These are phyloP conservation scores for Drosophila hydei DNA, from an alignment of 1,140 invertebrate species.

Conservation along the genomic window DNA sequence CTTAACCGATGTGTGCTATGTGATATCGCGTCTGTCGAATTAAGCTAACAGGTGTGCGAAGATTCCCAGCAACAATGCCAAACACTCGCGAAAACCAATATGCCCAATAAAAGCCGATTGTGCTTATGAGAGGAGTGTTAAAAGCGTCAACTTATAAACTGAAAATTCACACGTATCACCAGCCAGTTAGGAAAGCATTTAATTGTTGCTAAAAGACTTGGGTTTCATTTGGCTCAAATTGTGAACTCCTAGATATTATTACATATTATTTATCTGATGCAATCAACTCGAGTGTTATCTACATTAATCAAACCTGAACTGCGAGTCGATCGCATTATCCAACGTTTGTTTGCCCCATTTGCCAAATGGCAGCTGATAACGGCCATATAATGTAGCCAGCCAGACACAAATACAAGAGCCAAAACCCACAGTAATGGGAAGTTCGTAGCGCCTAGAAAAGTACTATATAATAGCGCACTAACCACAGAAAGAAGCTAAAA, in stretches of 20 bases:
- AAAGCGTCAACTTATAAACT: slow-evolving; percentile 41
- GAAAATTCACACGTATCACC: slow-evolving; percentile 26
- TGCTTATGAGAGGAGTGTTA: slow-evolving; percentile 41
- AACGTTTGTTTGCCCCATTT: slow-evolving; percentile 10
- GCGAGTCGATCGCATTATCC: slow-evolving; percentile 19
- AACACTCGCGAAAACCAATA: slow-evolving; percentile 2
- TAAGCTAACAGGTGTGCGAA: slow-evolving; percentile 66
- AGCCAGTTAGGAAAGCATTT: no score
- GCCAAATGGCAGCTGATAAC: slow-evolving; percentile 46
- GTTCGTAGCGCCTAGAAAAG: slow-evolving; percentile 11
- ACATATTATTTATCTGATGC: slow-evolving; percentile 11
- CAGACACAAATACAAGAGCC: no score
- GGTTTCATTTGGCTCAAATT: neutral
- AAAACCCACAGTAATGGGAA: no score
- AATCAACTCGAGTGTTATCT: slow-evolving; percentile 11
- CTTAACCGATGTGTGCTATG: slow-evolving; percentile 53
- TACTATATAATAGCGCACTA: slow-evolving; percentile 13
- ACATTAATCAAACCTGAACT: slow-evolving; percentile 45
- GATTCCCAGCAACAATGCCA: slow-evolving; percentile 13
- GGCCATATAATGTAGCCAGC: neutral
- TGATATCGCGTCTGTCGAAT: slow-evolving; percentile 45
- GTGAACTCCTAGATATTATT: neutral
- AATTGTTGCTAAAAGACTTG: neutral
- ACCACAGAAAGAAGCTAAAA: slow-evolving; percentile 19
- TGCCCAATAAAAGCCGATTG: slow-evolving; percentile 19